A percentile compares a stretch with the other conserved stretches of the same genome.
Conservation (phyloP, 2,888 invertebrate species). For the Malthinus flaveolus region DNA sequence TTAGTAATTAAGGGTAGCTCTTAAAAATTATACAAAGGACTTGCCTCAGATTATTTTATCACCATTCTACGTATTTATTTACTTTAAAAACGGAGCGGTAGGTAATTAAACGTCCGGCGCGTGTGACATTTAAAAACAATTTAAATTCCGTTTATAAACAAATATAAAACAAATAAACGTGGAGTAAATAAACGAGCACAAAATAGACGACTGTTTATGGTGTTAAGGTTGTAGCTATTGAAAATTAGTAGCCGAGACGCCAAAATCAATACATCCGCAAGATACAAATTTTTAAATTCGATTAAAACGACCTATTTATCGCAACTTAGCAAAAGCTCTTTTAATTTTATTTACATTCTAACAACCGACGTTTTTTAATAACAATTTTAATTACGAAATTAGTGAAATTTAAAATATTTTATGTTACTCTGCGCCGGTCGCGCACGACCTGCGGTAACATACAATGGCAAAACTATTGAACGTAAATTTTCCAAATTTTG, state of each 20-base stretch:
- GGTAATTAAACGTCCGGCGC: neutral
- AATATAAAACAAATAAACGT: neutral
- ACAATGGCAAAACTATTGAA: slow-evolving; percentile 47
- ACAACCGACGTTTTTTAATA: neutral
- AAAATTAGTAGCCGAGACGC: slow-evolving; percentile 25
- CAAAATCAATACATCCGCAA: slow-evolving; percentile 26
- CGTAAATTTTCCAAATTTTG: slow-evolving; percentile 24
- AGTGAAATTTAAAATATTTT: slow-evolving; percentile 13
- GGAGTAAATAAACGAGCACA: slow-evolving; percentile 10
- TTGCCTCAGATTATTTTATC: slow-evolving; percentile 9
- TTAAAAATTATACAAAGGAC: neutral
- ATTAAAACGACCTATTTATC: neutral
- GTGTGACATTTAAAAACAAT: too few species aligned
- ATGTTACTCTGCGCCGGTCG: slow-evolving; percentile 45
- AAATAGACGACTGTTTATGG: slow-evolving; percentile 10
- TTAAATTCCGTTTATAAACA: too few species aligned
- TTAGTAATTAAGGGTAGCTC: neutral
- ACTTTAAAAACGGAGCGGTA: neutral
- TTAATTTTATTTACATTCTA: neutral
- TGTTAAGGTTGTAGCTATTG: slow-evolving; percentile 17
- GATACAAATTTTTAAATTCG: neutral
- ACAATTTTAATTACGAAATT: slow-evolving; percentile 13
- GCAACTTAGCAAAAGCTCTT: neutral
- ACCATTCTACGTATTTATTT: neutral
- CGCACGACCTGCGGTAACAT: slow-evolving; percentile 45